Evolutionary conservation across 2,113 vertebrate species (phyloP).

Genomic region (Lepus europaeus): DNA sequence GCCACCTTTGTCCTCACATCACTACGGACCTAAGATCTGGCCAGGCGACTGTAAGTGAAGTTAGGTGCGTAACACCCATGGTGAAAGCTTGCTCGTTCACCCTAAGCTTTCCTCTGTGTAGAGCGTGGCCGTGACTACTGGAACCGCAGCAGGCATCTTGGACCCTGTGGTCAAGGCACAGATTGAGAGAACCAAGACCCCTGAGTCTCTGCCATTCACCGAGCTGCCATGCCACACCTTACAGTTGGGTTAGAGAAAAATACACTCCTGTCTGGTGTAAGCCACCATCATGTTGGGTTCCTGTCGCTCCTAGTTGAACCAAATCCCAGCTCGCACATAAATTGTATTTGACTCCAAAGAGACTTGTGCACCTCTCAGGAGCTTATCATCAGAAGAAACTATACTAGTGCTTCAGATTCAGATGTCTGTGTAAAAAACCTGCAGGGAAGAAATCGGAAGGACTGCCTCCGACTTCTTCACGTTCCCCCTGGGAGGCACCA

Average conservation of each 20-base stretch:
- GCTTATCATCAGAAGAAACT: neutral
- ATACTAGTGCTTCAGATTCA: neutral
- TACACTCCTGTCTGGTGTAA: neutral
- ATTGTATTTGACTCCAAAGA: neutral
- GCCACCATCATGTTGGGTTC: neutral
- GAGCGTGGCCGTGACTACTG: no score
- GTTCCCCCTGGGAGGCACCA: neutral
- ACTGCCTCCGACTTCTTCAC: neutral
- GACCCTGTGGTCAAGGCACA: neutral
- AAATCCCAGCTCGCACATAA: neutral
- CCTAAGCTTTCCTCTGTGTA: neutral
- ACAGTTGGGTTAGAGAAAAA: neutral
- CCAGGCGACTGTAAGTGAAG: neutral
- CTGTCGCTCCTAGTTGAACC: neutral
- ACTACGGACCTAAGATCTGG: neutral
- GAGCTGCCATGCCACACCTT: neutral
- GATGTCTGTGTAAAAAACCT: neutral
- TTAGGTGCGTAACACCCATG: neutral
- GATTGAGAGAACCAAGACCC: neutral
- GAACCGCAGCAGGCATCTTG: neutral
- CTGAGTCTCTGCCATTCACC: neutral
- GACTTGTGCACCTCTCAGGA: neutral
- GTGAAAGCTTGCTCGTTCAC: neutral
- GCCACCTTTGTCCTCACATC: neutral
- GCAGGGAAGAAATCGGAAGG: neutral